Evolutionary conservation across 2,888 invertebrate genomes (phyloP), one percentile per base, ranked within the genome.

Genomic region (Asteroscopus sphinx): DNA sequence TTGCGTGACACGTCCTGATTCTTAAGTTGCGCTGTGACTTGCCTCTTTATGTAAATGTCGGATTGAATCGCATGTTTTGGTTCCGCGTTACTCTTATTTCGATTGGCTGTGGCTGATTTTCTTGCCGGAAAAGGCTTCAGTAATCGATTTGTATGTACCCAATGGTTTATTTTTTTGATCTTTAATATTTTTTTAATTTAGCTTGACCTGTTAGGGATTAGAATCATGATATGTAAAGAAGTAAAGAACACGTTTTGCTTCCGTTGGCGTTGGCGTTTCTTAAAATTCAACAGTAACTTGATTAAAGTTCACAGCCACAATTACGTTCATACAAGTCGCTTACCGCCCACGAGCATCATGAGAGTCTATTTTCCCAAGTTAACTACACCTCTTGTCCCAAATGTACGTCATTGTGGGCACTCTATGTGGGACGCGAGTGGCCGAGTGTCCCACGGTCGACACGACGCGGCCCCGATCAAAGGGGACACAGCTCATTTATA

Each of bases 401-500:
- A 59, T 58, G 57, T 54, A 26, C 40, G 36, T 46, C 48, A 51
- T 36, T 70, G 68, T 70, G 58, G 46, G 40, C 45, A 44, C 57
- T 60, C 42, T 37, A 60, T 58, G 66, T 63, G 52, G 66, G 60
- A 63, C 56, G 74, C 16, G 52, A 32, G 52, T 30, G 53, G 15
- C 36, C 45, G 60, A 37, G 55, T 51, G 71, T 87, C 88, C 81
- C 88, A 88, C 87, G 88, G 80, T 75, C 71, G 37, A 26, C 11
- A 80, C 79, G 80, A 78, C 73, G 75, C 85, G 85, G 83, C 73
- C 73, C 67, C 80, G 77, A 81, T 89, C 89, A 87, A 85, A 87
- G 82, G 60, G 68, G 77, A 78, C 79, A 76, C 81, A 72, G 64
- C 79, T 85, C 88, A 86, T 89, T 89, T 89, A 87, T 89, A 88